Evolutionary conservation across 2,888 invertebrate genomes (phyloP), one percentile per base, ranked within the genome.

Genomic region (Ornithoptera priamus): DNA sequence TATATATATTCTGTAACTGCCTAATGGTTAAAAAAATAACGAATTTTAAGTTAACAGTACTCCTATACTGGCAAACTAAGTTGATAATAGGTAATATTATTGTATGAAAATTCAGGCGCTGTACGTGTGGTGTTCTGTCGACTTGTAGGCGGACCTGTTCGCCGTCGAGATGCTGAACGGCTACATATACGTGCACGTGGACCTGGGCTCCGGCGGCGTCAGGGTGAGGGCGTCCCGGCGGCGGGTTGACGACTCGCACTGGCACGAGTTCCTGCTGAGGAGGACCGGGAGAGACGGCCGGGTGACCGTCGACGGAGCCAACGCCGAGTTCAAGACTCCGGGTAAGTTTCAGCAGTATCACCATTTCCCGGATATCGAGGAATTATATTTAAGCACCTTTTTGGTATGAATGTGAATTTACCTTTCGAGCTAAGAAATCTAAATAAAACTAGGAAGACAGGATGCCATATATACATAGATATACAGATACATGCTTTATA

Each of bases 101-200:
- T 30, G 30, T 30, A 30, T 30, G 5, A 30, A 30, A 30, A 46
- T 15, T 46, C 46, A 12, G 3, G 1, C 1, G 15, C 46, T 15
- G 46, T 46, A 46, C 15, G 46, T 46, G 46, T 46, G 46, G 12
- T 46, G 46, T 46, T 46, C 12, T 12, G 15, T 46, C 15, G 8
- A 46, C 1, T 46, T n/a, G 46, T 93, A 97, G 96, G 95, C 96
- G 65, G 98, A 99, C 85, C 94, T 98, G 67, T 97, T 99, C 82
- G 98, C 98, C 2, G 96, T 99, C 76, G 99, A 99, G 88, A 94
- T 99, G 77, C 94, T 99, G 75, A 97, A 97, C 76, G 98, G 99
- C 0, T 97, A 98, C 85, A 95, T 99, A 74, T 98, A 97, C 89
- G 95, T 99, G 30, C 97, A 99, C 79, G 92, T 98, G 80, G 98